Base-by-base conservation (phyloP, 2,888 invertebrate genomes). In the Eulithis testata region DNA sequence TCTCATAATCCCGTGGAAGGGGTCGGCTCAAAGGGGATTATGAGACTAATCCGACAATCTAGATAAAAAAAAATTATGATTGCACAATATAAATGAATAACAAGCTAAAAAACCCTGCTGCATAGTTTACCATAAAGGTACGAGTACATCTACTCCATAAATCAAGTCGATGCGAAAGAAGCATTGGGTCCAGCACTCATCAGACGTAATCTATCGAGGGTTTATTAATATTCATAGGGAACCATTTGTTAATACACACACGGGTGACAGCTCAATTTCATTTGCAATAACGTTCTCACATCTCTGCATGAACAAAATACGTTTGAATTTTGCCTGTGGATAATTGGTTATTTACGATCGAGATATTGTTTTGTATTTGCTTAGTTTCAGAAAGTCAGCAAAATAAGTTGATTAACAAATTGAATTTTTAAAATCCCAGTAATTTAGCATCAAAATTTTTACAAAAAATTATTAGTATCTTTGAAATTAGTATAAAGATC, bases 151-250 rank as follows among this genome's bases (percentile, higher is more conserved):
- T 31, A 31, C 31, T 63, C 69, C 72, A 80, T 79, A 76, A 76
- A 81, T 80, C 80, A 77, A 73, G 63, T 47, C 53, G 50, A 57
- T 65, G 57, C 64, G 63, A 69, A 67, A 68, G 66, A 65, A 60
- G 66, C 66, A 75, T 70, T 62, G 63, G 71, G 70, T 72, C 70
- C 49, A 75, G 68, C 71, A 69, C 76, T 78, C 82, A 81, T 79
- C 79, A 75, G 75, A 82, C 74, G 73, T 79, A 79, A 83, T 82
- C 74, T 82, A 83, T 82, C 77, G 75, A 77, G 76, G 78, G 79
- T 83, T 82, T 88, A 91, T 91, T 91, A 91, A 90, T 91, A 91
- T 91, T 90, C 91, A 91, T 91, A 86, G 87, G 70, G 66, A 76
- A 80, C 85, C 86, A 90, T 91, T 91, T 89, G 86, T 91, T 91